phyloP scores from a whole-genome alignment of 92 coral and sea anemone genomes.

The Epizoanthus stellaris region DNA sequence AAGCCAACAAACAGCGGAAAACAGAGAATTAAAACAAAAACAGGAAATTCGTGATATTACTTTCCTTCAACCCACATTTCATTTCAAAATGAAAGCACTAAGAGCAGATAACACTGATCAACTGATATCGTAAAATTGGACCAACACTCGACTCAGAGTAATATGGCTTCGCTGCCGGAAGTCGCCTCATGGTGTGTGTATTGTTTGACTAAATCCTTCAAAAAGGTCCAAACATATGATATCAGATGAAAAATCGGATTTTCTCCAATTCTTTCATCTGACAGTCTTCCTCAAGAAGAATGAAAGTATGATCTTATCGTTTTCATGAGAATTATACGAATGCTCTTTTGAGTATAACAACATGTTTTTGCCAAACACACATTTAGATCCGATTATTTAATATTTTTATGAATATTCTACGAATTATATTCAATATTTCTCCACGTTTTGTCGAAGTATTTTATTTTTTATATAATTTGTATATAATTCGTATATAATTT shows the following conservation, averaged over 20 bases:
- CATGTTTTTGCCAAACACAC: slow-evolving; percentile 11
- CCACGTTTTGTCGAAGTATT: not conserved
- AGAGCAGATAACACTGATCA: slow-evolving; percentile 55
- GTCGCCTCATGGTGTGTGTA: slow-evolving; percentile 52
- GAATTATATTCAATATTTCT: not conserved
- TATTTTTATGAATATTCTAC: not conserved
- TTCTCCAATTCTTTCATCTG: slow-evolving; percentile 32
- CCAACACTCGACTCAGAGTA: slow-evolving; percentile 35
- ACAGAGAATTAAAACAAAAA: slow-evolving; percentile 55
- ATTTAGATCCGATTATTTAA: not conserved
- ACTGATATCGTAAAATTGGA: slow-evolving; percentile 55
- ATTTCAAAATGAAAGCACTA: slow-evolving; percentile 61
- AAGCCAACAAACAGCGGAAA: slow-evolving; percentile 41
- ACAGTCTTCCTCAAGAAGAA: slow-evolving; percentile 31
- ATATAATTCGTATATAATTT: no score
- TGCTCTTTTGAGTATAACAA: slow-evolving; percentile 39
- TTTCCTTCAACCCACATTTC: slow-evolving; percentile 61
- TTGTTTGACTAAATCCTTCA: slow-evolving; percentile 81
- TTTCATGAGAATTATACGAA: slow-evolving; percentile 42
- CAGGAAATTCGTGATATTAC: slow-evolving; percentile 67
- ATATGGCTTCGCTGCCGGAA: slow-evolving; percentile 65
- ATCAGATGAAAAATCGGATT: slow-evolving; percentile 72
- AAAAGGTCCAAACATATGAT: slow-evolving; percentile 77
- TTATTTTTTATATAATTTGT: not conserved
- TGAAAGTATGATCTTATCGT: slow-evolving; percentile 30